Evolutionary conservation across 2,113 vertebrate species (phyloP).

Genomic region (Leucopsar rothschildi): DNA sequence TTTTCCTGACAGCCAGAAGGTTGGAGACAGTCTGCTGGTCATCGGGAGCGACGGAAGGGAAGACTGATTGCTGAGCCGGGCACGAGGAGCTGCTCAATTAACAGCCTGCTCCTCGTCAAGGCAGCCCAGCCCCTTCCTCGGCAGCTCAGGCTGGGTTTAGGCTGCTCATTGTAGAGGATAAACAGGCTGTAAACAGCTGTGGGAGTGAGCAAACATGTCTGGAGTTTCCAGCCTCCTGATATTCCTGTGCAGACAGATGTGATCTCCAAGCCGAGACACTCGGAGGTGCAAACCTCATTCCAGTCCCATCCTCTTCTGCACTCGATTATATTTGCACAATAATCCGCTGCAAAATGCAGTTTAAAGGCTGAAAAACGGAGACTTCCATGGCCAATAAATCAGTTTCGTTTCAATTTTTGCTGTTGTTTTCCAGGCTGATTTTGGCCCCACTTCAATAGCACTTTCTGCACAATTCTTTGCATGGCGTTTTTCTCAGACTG

Average conservation of each 20-base stretch:
- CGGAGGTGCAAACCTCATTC: rapidly evolving
- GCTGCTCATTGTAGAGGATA: background rate
- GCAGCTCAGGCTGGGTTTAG: background rate
- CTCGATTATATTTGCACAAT: rapidly evolving
- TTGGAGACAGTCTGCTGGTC: conserved; percentile 32
- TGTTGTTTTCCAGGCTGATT: background rate
- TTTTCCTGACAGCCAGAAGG: conserved; percentile 50
- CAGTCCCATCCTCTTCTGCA: background rate
- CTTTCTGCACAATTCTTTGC: background rate
- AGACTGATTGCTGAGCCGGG: background rate
- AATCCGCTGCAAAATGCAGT: background rate
- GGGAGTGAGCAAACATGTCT: background rate
- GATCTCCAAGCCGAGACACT: background rate
- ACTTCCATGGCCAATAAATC: background rate
- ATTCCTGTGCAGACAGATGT: background rate
- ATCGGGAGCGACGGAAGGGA: background rate
- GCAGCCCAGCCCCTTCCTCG: background rate
- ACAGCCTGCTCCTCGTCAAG: background rate
- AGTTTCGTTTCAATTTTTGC: background rate
- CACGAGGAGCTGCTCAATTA: background rate
- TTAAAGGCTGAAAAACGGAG: background rate
- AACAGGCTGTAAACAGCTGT: background rate
- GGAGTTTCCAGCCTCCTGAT: background rate
- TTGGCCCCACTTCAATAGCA: background rate
- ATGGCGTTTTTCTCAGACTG: background rate